A percentile compares a stretch with the other conserved stretches of the same genome.
These are phyloP conservation scores for Caenorhabditis uteleia DNA, from an alignment of 2,888 invertebrate genomes.

Conservation along the genomic window DNA sequence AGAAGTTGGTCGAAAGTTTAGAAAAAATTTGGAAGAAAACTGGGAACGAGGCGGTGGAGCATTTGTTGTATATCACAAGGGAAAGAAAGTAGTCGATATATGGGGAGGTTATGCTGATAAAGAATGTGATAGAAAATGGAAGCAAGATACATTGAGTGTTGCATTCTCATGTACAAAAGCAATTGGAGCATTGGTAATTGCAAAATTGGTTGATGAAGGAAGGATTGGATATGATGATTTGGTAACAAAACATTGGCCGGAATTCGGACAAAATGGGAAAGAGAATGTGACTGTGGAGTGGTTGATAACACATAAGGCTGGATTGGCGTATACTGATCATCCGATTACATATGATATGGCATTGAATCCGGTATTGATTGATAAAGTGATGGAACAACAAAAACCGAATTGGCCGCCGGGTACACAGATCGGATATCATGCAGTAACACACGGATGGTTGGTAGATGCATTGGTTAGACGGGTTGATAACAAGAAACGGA, in stretches of 20 bases:
- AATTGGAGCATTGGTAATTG: slow-evolving; percentile 60
- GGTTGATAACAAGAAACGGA: slow-evolving; percentile 59
- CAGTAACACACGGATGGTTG: slow-evolving; percentile 71
- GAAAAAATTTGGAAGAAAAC: slow-evolving; percentile 54
- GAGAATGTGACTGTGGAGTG: slow-evolving; percentile 70
- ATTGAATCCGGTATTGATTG: slow-evolving; percentile 65
- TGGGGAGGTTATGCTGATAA: slow-evolving; percentile 71
- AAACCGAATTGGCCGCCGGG: slow-evolving; percentile 64
- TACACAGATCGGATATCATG: slow-evolving; percentile 70
- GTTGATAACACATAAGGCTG: slow-evolving; percentile 67
- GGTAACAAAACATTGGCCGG: slow-evolving; percentile 71
- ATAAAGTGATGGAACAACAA: slow-evolving; percentile 67
- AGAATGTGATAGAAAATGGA: slow-evolving; percentile 52
- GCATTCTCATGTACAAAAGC: slow-evolving; percentile 60
- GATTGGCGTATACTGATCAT: slow-evolving; percentile 69
- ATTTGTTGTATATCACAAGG: slow-evolving; percentile 70
- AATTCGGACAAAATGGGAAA: slow-evolving; percentile 72
- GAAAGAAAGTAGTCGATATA: slow-evolving; percentile 69
- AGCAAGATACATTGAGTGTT: slow-evolving; percentile 55
- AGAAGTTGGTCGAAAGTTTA: no score
- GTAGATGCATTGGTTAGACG: slow-evolving; percentile 51
- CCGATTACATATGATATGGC: slow-evolving; percentile 66
- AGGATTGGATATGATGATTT: slow-evolving; percentile 69
- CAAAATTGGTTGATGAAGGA: slow-evolving; percentile 70
- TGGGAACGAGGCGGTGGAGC: slow-evolving; percentile 69